Conservation (phyloP, 2,113 vertebrate species). For the Nesoenas mayeri region DNA sequence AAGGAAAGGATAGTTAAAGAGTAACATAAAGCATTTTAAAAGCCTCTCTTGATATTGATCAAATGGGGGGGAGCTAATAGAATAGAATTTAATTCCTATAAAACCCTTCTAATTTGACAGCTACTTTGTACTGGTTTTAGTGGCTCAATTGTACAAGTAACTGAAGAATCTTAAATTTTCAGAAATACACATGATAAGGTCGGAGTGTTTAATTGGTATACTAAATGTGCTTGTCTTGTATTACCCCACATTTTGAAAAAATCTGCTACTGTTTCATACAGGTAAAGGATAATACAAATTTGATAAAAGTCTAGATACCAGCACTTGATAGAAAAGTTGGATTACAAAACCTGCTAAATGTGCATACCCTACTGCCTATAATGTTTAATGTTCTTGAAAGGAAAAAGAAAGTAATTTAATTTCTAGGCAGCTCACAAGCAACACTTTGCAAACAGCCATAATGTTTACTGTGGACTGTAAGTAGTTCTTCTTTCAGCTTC, state of each 20-base stretch:
- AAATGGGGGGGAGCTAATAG: accelerated
- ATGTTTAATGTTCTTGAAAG: not conserved
- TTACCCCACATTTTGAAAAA: not conserved
- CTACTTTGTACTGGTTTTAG: not conserved
- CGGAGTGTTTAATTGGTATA: not conserved
- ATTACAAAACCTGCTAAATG: not conserved
- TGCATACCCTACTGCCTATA: accelerated
- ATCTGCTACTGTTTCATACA: not conserved
- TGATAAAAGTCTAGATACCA: not conserved
- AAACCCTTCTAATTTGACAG: not conserved
- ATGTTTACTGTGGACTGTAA: not conserved
- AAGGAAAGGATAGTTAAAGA: not conserved
- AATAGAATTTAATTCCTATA: not conserved
- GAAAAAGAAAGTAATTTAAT: not conserved
- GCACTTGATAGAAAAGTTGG: not conserved
- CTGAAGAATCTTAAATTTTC: not conserved
- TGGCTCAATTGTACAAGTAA: not conserved
- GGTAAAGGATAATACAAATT: not conserved
- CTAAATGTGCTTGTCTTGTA: not conserved
- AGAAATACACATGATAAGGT: not conserved
- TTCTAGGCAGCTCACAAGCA: not conserved
- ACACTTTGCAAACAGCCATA: not conserved
- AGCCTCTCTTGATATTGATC: not conserved
- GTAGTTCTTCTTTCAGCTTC: not conserved
- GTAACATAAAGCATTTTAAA: not conserved